Percentiles rank a stretch among this genome's conserved stretches.
phyloP scores from a whole-genome alignment of 2,888 invertebrate species.

The Apoda limacodes region DNA sequence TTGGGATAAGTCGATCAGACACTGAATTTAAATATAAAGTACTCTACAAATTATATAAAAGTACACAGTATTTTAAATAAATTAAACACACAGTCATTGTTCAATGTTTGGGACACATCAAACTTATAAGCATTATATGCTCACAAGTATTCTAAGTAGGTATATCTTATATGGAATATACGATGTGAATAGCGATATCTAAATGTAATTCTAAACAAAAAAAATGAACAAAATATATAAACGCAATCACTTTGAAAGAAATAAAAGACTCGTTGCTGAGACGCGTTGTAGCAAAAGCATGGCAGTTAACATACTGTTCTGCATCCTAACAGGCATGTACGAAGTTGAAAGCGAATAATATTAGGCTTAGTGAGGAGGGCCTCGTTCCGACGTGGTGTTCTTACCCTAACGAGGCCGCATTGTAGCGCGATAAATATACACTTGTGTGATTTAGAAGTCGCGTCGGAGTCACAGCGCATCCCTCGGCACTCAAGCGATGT shows the following conservation, averaged over 20 bases:
- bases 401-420: slow-evolving; percentile 7
- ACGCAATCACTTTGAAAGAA: slow-evolving; percentile 31
- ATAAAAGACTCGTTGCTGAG: slow-evolving; percentile 47
- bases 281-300: slow-evolving; percentile 55
- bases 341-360: too few relatives aligned
- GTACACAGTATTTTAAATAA: slow-evolving; percentile 45
- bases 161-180: slow-evolving; percentile 64
- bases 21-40: slow-evolving; percentile 42
- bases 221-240: slow-evolving; percentile 31
- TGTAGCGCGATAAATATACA: slow-evolving; percentile 18
- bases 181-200: slow-evolving; percentile 52
- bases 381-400: slow-evolving; percentile 10
- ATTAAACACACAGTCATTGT: slow-evolving; percentile 66
- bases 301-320: slow-evolving; percentile 63
- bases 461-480: slow-evolving; percentile 26
- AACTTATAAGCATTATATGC: slow-evolving; percentile 35
- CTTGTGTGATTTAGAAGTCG: slow-evolving; percentile 20
- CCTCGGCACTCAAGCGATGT: slow-evolving; percentile 38
- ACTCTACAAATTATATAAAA: slow-evolving; percentile 63
- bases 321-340: slow-evolving; percentile 59
- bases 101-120: slow-evolving; percentile 56
- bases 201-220: slow-evolving; percentile 40
- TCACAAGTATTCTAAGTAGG: slow-evolving; percentile 55
- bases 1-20: slow-evolving; percentile 32
- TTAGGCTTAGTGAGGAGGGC: too few relatives aligned